These are phyloP conservation scores for Chromoteleia sp. DNA, from an alignment of 2,888 invertebrate species.

Conservation along the genomic window DNA sequence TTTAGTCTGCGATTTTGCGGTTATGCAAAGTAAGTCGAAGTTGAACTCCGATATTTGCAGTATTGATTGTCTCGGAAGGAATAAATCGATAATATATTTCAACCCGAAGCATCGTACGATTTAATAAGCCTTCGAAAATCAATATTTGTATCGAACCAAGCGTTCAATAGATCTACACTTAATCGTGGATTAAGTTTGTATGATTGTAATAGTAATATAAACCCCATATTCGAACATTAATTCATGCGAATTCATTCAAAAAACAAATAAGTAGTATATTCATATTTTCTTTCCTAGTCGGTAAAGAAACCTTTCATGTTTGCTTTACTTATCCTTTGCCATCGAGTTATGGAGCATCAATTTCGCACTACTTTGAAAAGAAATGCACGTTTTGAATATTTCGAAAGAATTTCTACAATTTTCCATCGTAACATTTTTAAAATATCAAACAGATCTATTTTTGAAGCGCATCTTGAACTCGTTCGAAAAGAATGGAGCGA, in stretches of 20 bases:
- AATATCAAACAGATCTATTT: too few relatives aligned
- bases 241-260: too few relatives aligned
- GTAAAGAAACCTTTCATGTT: too few relatives aligned
- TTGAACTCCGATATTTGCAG: slow-evolving; percentile 56
- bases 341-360: too few relatives aligned
- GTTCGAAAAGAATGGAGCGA: slow-evolving; percentile 1
- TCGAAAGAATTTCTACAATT: too few relatives aligned
- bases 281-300: too few relatives aligned
- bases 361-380: too few relatives aligned
- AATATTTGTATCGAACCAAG: slow-evolving; percentile 60
- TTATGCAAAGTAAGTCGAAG: slow-evolving; percentile 63
- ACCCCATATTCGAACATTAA: slow-evolving; percentile 25
- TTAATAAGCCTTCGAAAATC: slow-evolving; percentile 55
- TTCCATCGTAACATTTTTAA: too few relatives aligned
- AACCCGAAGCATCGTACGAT: slow-evolving; percentile 30
- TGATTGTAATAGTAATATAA: too few relatives aligned
- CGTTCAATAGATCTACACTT: slow-evolving; percentile 61
- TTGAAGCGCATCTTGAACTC: not conserved
- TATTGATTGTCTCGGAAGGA: slow-evolving; percentile 62
- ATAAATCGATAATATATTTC: slow-evolving; percentile 57
- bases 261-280: not conserved
- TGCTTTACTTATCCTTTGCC: too few relatives aligned
- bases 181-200: slow-evolving; percentile 22
- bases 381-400: not conserved
- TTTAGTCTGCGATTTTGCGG: slow-evolving; percentile 58